Evolutionary conservation across 2,797 vertebrate genomes (phyloP).

Genomic region (Thripadectes ignobilis): DNA sequence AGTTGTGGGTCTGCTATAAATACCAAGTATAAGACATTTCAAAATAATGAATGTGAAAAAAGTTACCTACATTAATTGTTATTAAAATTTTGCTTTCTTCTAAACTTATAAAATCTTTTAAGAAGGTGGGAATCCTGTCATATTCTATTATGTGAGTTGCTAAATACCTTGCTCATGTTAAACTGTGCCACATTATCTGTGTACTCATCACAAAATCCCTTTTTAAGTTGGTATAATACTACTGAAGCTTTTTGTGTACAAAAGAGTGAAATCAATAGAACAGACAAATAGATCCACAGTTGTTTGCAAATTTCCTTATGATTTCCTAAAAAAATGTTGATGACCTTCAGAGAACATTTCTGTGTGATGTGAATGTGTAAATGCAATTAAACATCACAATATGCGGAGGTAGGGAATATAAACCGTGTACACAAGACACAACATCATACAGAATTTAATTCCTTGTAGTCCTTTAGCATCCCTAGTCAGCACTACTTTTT

Average conservation of each 20-base stretch:
- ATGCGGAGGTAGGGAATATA: neutral
- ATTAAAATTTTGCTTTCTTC: neutral
- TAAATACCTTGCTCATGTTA: neutral
- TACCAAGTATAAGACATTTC: neutral
- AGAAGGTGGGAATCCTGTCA: neutral
- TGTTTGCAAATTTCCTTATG: neutral
- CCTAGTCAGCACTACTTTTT: neutral
- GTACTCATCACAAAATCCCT: neutral
- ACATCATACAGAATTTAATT: neutral
- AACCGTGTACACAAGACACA: neutral
- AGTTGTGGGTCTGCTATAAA: neutral
- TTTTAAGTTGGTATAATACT: neutral
- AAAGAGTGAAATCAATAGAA: neutral
- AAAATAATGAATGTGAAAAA: neutral
- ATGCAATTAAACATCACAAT: neutral
- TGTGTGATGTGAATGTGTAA: neutral
- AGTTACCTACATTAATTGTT: neutral
- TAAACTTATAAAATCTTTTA: neutral
- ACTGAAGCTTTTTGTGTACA: neutral
- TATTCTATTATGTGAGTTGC: neutral
- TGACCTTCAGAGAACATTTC: neutral
- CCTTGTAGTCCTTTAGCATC: neutral
- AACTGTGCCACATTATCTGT: neutral
- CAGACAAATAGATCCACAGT: neutral
- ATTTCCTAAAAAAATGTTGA: neutral